Evolutionary conservation across 1,140 invertebrate species (phyloP).

Genomic region (Zaprionus lachaisei): DNA sequence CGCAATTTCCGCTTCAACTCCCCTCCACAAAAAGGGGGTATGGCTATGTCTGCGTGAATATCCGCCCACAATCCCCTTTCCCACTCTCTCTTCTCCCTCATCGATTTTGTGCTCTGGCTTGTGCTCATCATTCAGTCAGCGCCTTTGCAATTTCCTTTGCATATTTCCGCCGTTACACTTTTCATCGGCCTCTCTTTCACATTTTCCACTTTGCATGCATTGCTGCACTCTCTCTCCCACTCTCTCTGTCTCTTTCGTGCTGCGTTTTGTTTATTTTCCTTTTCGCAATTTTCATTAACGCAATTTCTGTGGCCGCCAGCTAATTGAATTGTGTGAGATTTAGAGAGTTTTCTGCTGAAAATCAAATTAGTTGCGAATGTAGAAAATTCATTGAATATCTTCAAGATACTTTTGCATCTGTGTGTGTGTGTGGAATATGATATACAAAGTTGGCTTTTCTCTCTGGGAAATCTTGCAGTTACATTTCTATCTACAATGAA

Average conservation of each 20-base stretch:
- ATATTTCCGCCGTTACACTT: constrained; percentile 76
- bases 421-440: background rate
- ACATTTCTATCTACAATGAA: background rate
- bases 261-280: constrained; percentile 62
- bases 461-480: background rate
- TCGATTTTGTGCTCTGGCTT: background rate
- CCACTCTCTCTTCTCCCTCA: background rate
- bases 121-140: constrained; percentile 60
- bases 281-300: constrained; percentile 74
- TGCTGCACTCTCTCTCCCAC: constrained; percentile 1
- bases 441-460: background rate
- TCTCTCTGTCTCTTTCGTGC: constrained; percentile 26
- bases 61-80: constrained; percentile 3
- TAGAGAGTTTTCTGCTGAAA: constrained; percentile 9
- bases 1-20: constrained; percentile 65
- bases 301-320: constrained; percentile 64
- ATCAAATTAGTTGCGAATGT: background rate
- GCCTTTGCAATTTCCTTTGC: constrained; percentile 77
- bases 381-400: constrained; percentile 8
- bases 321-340: constrained; percentile 74
- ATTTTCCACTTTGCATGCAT: constrained; percentile 40
- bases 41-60: constrained; percentile 18
- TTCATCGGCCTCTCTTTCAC: constrained; percentile 64
- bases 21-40: background rate
- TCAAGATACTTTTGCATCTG: constrained; percentile 2